These are phyloP conservation scores for Microctenopoma lineatum DNA, from an alignment of 2,797 vertebrate species.

Conservation along the genomic window DNA sequence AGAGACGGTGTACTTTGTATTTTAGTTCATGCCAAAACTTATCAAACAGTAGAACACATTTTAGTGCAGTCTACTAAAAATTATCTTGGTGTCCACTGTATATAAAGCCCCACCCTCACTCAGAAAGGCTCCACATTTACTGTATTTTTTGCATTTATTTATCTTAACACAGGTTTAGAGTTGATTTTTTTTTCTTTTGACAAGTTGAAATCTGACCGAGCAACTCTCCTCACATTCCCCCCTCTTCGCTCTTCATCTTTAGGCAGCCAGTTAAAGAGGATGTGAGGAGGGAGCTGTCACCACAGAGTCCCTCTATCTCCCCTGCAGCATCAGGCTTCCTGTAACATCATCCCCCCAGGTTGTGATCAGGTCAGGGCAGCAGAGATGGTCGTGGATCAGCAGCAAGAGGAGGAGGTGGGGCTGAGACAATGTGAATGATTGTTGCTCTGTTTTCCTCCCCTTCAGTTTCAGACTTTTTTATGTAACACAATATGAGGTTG, in stretches of 20 bases:
- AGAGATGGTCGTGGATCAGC: slow-evolving; percentile 60
- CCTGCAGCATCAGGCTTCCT: slow-evolving; percentile 83
- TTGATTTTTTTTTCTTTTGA: not conserved
- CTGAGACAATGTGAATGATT: slow-evolving; percentile 81
- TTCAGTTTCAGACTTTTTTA: slow-evolving; percentile 42
- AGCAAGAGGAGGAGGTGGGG: slow-evolving; percentile 36
- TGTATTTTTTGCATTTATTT: no score
- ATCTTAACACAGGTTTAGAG: not conserved
- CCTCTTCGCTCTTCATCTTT: slow-evolving; percentile 46
- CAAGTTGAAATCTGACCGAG: not conserved
- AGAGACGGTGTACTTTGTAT: not conserved
- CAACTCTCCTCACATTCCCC: not conserved
- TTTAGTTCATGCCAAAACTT: not conserved
- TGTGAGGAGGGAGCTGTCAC: slow-evolving; percentile 86
- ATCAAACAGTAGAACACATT: not conserved
- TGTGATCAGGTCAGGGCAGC: slow-evolving; percentile 69
- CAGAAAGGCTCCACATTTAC: no score
- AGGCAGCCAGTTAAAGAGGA: slow-evolving; percentile 89
- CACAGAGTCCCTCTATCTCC: slow-evolving; percentile 72
- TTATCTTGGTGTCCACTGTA: no score
- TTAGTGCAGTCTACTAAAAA: not conserved
- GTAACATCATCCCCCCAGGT: slow-evolving; percentile 80
- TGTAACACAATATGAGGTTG: slow-evolving; percentile 65
- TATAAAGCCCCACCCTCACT: no score
- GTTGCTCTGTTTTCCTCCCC: slow-evolving; percentile 56